These are phyloP conservation scores for Chrysotoxum bicinctum DNA, from an alignment of 2,888 invertebrate genomes.

Conservation along the genomic window DNA sequence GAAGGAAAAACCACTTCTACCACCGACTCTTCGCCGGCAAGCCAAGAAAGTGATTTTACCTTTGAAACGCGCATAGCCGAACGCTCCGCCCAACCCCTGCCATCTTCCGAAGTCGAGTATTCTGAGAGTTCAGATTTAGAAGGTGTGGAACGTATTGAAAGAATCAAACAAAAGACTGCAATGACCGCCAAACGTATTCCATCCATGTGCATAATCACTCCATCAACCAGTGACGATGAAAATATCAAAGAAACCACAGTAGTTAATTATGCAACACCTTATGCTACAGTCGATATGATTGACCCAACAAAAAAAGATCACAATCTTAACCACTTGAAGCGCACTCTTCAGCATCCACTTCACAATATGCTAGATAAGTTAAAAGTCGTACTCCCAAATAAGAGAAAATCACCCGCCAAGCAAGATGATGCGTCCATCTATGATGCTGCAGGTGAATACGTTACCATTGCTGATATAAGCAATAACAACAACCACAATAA, in stretches of 20 bases:
- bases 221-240: constrained; percentile 93
- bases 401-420: constrained; percentile 83
- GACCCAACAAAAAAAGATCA: constrained; percentile 78
- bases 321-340: constrained; percentile 80
- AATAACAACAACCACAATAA: constrained; percentile 84
- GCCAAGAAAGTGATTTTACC: constrained; percentile 80
- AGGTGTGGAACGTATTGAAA: constrained; percentile 92
- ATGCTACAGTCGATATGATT: constrained; percentile 69
- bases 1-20: constrained; percentile 78
- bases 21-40: constrained; percentile 74
- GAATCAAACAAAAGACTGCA: constrained; percentile 92
- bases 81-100: constrained; percentile 76
- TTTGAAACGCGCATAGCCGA: constrained; percentile 74
- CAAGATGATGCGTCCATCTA: constrained; percentile 81
- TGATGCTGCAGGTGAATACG: constrained; percentile 87
- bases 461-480: constrained; percentile 91
- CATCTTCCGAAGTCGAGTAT: constrained; percentile 87
- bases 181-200: constrained; percentile 94
- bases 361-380: constrained; percentile 89
- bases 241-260: constrained; percentile 76
- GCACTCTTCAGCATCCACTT: constrained; percentile 84
- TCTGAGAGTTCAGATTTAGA: constrained; percentile 94
- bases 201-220: constrained; percentile 95
- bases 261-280: constrained; percentile 77
- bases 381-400: constrained; percentile 85